Evolutionary conservation across 2,888 invertebrate genomes (phyloP), one percentile per base, ranked within the genome.

Genomic region (Orthosia cruda): DNA sequence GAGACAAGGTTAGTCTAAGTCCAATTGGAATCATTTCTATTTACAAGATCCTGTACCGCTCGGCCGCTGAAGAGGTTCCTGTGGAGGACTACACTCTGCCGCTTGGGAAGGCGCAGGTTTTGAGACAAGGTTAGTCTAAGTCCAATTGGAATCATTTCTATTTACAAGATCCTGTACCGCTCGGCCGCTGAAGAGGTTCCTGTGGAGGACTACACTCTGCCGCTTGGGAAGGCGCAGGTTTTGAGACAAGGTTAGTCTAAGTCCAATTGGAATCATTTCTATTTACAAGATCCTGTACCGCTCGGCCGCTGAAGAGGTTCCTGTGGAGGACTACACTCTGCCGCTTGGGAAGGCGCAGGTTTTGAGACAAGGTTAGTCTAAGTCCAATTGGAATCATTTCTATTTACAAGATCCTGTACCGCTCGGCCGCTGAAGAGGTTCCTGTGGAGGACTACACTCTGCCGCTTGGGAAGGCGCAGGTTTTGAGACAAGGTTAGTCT

Each of bases 171-270:
- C 71, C 96, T 99, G 72, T 99, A 99, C 94, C 97, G 99, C 23
- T 97, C 98, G 0, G 99, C 99, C 0, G 97, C 98, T 0, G 99
- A 99, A 90, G 98, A 99, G 68, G 99, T 99, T 0, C 99, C 99
- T 0, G 92, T 97, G 0, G 97, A 95, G 2, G 98, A 98, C 91
- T 99, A 98, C 92, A 97, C 97, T 40, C 93, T 98, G 65, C 98
- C 98, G 1, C 94, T 99, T 3, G 99, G 98, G 26, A 98, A 98
- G 94, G 99, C 99, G 1, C 99, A 99, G 91, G 94, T 99, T 50
- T 91, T 99, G 13, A 95, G 97, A 71, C 97, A 98, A 97, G 99
- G 99, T 98, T 11, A 0, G 67, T 49, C 40, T 1, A 40, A 9
- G 40, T 9, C 0, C 40, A 9, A 9, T 40, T 9, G 40, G 40